Conservation (phyloP, 1,140 invertebrate genomes). For the Drosophila pseudoobscura region DNA sequence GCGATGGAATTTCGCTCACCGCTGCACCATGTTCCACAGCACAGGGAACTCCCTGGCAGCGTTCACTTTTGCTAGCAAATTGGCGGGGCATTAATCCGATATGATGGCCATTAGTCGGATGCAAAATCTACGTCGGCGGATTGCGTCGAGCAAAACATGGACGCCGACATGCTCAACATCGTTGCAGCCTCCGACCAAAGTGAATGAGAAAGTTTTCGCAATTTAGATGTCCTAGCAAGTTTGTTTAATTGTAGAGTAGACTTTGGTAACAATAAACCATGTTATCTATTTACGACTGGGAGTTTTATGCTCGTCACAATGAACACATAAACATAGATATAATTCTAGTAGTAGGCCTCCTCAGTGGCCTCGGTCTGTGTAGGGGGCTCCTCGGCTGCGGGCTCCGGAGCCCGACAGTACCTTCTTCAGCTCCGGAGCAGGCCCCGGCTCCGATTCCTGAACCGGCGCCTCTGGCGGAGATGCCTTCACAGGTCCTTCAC, state of each 20-base stretch:
- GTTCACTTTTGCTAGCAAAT: too few relatives aligned
- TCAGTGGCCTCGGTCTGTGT: conserved; percentile 58
- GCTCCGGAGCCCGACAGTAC: not conserved
- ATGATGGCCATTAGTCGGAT: too few relatives aligned
- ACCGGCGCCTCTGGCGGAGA: too few relatives aligned
- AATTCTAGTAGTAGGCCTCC: conserved; percentile 61
- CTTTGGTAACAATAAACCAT: conserved; percentile 39
- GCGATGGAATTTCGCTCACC: too few relatives aligned
- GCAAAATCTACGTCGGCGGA: too few relatives aligned
- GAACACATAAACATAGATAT: conserved; percentile 6
- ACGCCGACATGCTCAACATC: conserved; percentile 84
- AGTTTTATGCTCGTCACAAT: conserved; percentile 37
- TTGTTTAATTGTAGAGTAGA: conserved; percentile 33
- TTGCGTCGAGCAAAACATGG: conserved; percentile 63
- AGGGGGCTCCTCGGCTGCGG: conserved; percentile 35
- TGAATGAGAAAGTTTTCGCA: conserved; percentile 9
- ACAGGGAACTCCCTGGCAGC: too few relatives aligned
- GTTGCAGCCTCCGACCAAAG: conserved; percentile 28
- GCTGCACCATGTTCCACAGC: too few relatives aligned
- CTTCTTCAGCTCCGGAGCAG: conserved; percentile 17
- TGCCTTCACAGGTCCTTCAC: conserved; percentile 12
- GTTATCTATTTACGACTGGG: conserved; percentile 29
- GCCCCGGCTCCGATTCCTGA: conserved; percentile 33
- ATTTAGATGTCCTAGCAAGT: conserved; percentile 44
- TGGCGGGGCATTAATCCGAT: too few relatives aligned